Percentiles rank a stretch among this genome's conserved stretches.
Evolutionary conservation across 2,113 vertebrate species (phyloP).

Genomic region (Cettia cetti): DNA sequence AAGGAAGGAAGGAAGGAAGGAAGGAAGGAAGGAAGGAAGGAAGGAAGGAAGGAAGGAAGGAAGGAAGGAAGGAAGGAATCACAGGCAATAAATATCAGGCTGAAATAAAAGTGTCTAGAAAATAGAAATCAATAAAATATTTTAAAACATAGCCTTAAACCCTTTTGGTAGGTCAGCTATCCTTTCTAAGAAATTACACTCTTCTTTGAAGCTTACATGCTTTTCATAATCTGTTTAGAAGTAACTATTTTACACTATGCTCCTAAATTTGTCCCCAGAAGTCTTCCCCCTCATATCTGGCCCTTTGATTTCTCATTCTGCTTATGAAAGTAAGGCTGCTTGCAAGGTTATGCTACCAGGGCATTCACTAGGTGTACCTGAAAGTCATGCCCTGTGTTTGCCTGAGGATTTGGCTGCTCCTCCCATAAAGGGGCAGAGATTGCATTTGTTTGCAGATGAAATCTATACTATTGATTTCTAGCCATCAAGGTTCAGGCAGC

Average conservation of each 20-base stretch:
- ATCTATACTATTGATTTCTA: conserved; percentile 50
- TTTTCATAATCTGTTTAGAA: background rate
- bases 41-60: background rate
- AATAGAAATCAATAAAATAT: background rate
- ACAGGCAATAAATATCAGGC: background rate
- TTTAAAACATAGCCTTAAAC: background rate
- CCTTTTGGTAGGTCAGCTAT: background rate
- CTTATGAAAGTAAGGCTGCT: background rate
- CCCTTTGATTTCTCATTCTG: background rate
- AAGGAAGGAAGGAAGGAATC: background rate
- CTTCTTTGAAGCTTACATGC: background rate
- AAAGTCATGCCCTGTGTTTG: background rate
- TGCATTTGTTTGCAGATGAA: conserved; percentile 48
- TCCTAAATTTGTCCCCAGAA: background rate
- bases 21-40: no score
- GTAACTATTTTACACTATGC: background rate
- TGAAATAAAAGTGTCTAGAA: background rate
- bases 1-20: no score
- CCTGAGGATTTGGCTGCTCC: background rate
- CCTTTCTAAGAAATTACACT: background rate
- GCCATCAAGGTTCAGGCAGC: conserved; percentile 3
- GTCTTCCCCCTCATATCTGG: background rate
- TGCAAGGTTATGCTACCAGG: background rate
- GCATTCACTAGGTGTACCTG: background rate
- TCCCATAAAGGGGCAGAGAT: conserved; percentile 23